Percentiles rank a stretch among this genome's conserved stretches.
These are phyloP conservation scores for Bovichtus variegatus DNA, from an alignment of 2,797 vertebrate species.

Conservation along the genomic window DNA sequence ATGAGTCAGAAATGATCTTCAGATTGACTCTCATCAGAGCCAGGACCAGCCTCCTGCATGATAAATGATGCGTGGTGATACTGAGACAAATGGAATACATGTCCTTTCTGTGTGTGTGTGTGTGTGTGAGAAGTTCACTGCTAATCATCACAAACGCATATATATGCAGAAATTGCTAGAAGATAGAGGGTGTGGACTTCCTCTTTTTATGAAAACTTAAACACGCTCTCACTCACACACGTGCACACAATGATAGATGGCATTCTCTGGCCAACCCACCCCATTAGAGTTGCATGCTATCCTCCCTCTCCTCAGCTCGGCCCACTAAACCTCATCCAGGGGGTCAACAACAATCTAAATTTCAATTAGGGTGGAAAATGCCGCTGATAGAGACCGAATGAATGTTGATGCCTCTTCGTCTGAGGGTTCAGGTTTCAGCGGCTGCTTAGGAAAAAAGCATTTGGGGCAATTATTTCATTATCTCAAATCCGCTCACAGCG, in stretches of 20 bases:
- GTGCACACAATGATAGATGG: slow-evolving; percentile 34
- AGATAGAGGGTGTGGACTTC: slow-evolving; percentile 48
- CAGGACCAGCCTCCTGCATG: slow-evolving; percentile 4
- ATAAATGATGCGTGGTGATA: slow-evolving; percentile 39
- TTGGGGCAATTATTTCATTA: slow-evolving; percentile 81
- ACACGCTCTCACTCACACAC: background rate
- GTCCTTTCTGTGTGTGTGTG: background rate
- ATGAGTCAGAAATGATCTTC: slow-evolving; percentile 35
- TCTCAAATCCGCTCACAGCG: slow-evolving; percentile 68
- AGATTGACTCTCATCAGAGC: background rate
- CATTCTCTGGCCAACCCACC: slow-evolving; percentile 36
- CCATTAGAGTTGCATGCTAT: slow-evolving; percentile 40
- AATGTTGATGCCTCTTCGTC: slow-evolving; percentile 68
- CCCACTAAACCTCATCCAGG: slow-evolving; percentile 57
- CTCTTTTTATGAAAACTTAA: slow-evolving; percentile 41
- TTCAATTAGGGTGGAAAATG: slow-evolving; percentile 76
- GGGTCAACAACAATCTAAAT: slow-evolving; percentile 80
- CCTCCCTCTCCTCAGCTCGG: slow-evolving; percentile 24
- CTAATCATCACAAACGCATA: slow-evolving; percentile 44
- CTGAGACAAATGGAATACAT: slow-evolving; percentile 14
- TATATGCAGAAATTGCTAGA: slow-evolving; percentile 30
- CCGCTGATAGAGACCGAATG: slow-evolving; percentile 56
- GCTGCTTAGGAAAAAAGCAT: slow-evolving; percentile 45
- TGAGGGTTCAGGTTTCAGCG: slow-evolving; percentile 61
- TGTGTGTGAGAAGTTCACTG: slow-evolving; percentile 4